Percentiles rank a stretch among this genome's conserved stretches.
Evolutionary conservation across 2,113 vertebrate species (phyloP).

Genomic region (Gadus chalcogrammus): DNA sequence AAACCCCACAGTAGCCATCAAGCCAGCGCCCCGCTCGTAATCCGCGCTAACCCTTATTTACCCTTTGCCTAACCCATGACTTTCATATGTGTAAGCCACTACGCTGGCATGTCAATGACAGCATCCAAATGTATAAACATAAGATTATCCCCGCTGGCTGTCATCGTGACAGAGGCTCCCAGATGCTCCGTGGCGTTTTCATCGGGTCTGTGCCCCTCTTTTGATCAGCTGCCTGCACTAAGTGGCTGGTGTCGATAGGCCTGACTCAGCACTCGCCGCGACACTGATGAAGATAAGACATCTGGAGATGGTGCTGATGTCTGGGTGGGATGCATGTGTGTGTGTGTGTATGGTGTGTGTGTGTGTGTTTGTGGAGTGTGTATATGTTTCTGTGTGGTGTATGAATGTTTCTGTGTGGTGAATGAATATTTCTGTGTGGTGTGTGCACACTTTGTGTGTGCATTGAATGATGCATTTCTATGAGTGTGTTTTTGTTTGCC

Average conservation of each 20-base stretch:
- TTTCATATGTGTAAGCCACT: slow-evolving; percentile 4
- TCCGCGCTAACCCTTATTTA: too few species aligned
- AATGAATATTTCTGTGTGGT: not conserved
- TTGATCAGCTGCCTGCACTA: slow-evolving; percentile 59
- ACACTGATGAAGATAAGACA: slow-evolving; percentile 62
- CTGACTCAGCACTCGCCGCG: slow-evolving; percentile 57
- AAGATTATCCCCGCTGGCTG: slow-evolving; percentile 32
- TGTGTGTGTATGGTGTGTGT: slow-evolving; percentile 6
- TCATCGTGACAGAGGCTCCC: slow-evolving; percentile 41
- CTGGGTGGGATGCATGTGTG: not conserved
- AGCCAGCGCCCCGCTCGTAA: too few species aligned
- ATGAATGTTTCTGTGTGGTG: not conserved
- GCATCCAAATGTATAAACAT: slow-evolving; percentile 31
- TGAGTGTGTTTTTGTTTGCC: not conserved
- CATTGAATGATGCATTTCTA: too few species aligned
- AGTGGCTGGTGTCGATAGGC: slow-evolving; percentile 67
- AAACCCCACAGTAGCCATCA: too few species aligned
- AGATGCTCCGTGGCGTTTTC: slow-evolving; percentile 48
- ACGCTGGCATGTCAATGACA: not conserved
- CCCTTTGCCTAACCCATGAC: too few species aligned
- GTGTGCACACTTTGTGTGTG: not conserved
- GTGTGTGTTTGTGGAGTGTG: not conserved
- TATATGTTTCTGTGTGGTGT: not conserved
- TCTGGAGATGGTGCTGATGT: slow-evolving; percentile 43
- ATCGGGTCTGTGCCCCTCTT: slow-evolving; percentile 50